These are phyloP conservation scores for Plagiodera versicolora DNA, from an alignment of 2,888 invertebrate genomes.

Conservation along the genomic window DNA sequence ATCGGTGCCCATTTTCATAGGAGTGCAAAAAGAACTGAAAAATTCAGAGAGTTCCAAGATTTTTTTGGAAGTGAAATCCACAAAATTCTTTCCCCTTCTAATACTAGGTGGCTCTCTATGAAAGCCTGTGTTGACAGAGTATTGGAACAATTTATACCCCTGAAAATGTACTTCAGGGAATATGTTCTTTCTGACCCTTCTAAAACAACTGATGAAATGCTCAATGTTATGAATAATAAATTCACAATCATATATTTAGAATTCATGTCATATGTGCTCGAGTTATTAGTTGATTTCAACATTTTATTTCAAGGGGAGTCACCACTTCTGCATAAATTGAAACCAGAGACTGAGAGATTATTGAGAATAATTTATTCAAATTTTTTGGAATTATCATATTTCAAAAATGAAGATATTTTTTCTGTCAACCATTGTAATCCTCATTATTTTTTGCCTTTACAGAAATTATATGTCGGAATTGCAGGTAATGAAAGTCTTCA, in stretches of 20 bases:
- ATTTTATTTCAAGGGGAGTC: constrained; percentile 13
- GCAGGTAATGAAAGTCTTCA: too few relatives aligned
- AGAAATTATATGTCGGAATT: too few relatives aligned
- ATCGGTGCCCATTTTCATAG: constrained; percentile 11
- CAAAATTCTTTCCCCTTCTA: constrained; percentile 14
- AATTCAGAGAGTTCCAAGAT: constrained; percentile 6
- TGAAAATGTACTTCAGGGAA: constrained; percentile 5
- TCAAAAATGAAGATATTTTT: too few relatives aligned
- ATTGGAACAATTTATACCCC: constrained; percentile 10
- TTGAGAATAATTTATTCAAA: too few relatives aligned
- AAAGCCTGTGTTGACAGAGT: constrained; percentile 15
- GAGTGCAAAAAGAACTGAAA: background rate
- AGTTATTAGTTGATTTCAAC: constrained; percentile 10
- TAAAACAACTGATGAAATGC: too few relatives aligned
- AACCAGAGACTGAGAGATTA: constrained; percentile 11
- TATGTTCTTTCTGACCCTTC: too few relatives aligned
- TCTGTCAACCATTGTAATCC: too few relatives aligned
- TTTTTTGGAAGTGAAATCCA: constrained; percentile 11
- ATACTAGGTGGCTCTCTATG: constrained; percentile 11
- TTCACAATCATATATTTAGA: too few relatives aligned
- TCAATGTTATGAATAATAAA: too few relatives aligned
- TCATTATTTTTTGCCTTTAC: too few relatives aligned
- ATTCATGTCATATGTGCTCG: too few relatives aligned
- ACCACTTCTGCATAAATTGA: constrained; percentile 6
- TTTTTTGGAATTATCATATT: too few relatives aligned